Base-by-base conservation (phyloP, 37 sponge, comb jelly and placozoan genomes). In the Dysidea cf. avara region DNA sequence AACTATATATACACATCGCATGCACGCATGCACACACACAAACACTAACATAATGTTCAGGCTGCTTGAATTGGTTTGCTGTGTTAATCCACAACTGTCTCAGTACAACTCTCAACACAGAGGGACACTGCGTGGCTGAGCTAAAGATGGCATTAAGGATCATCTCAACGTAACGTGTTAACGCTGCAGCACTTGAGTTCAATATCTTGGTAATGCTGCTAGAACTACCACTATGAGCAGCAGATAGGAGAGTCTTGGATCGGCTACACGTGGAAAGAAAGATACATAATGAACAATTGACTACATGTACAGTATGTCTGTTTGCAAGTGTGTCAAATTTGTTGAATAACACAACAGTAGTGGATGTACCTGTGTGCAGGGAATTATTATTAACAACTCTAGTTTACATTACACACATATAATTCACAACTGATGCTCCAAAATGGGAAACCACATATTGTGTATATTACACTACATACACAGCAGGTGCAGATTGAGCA, bases 31-130 rank as follows among this genome's bases (percentile, higher is more conserved):
- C 9, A 9, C 46, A 43, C 46, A 43, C 46, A 43, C 46, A 43
- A 12, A 12, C 46, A 43, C 81, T 40, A 32, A 78, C 85, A 57
- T 53, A 55, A 50, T 62, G 48, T 32, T 85, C 85, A 36, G 72
- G 64, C 1, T 68, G 71, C 25, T 52, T 56, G 64, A 78, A 93
- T 36, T 61, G 72, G 35, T 80, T 85, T 2, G 77, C 77, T 26
- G 84, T 81, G 46, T 85, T 52, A 53, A 64, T 39, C 83, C 88
- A 87, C 55, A 93, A 82, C 60, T 84, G 81, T 46, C 79, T 80
- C 2, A 93, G 68, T 21, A 85, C 85, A 39, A 81, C 58, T 7
- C 93, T 64, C 43, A 93, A 62, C 18, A 93, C 21, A 1, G 39
- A 40, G 11, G 93, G 93, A 39, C 93, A 93, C 37, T 77, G 76